Evolutionary conservation across 1,140 invertebrate genomes (phyloP).

Genomic region (Eupristina koningsbergeri): DNA sequence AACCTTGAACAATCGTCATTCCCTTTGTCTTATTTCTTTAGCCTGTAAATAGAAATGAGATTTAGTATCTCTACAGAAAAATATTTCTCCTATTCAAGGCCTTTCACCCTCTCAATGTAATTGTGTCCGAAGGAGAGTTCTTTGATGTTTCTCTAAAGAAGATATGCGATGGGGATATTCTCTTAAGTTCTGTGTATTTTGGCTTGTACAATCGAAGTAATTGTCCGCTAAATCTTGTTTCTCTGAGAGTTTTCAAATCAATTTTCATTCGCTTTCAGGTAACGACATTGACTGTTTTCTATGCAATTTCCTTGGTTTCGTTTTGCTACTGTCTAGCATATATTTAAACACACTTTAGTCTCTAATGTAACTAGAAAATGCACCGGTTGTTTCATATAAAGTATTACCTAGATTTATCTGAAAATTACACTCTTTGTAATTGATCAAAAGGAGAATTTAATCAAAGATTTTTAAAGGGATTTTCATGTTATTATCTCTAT

Average conservation of each 20-base stretch:
- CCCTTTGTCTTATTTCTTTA: constrained; percentile 33
- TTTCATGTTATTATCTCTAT: too few relatives aligned
- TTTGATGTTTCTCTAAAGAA: constrained; percentile 55
- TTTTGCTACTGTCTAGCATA: background rate
- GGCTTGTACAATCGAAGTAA: constrained; percentile 63
- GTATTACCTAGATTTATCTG: constrained; percentile 15
- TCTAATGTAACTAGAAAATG: background rate
- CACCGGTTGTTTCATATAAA: background rate
- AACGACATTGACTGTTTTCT: constrained; percentile 3
- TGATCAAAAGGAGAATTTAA: background rate
- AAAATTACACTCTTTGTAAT: background rate
- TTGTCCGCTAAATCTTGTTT: constrained; percentile 64
- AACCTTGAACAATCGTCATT: background rate
- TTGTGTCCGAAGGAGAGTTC: constrained; percentile 33
- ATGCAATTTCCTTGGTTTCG: constrained; percentile 9
- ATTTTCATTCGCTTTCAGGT: constrained; percentile 52
- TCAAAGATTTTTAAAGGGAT: background rate
- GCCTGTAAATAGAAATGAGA: constrained; percentile 26
- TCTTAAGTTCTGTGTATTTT: constrained; percentile 31
- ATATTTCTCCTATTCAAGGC: constrained; percentile 22
- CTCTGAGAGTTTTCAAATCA: constrained; percentile 55
- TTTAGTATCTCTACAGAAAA: constrained; percentile 38
- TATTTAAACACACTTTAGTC: background rate
- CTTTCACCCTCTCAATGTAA: constrained; percentile 5
- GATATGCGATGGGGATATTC: constrained; percentile 12